These are phyloP conservation scores for Arrhopalites spinosus DNA, from an alignment of 2,888 invertebrate species.

Conservation along the genomic window DNA sequence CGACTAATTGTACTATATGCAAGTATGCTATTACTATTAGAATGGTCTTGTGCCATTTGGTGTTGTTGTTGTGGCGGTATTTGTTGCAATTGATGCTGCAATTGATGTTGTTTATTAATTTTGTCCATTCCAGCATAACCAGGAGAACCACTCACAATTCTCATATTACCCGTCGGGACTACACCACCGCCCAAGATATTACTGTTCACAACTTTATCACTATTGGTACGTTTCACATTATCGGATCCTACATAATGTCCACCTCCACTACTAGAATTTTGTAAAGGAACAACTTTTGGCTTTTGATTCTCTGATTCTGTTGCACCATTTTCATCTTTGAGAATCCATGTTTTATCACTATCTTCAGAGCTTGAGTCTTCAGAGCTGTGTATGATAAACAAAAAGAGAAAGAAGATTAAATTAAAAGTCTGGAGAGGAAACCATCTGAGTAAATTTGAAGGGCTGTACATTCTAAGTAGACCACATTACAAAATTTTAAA, in stretches of 20 bases:
- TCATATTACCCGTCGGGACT: not conserved
- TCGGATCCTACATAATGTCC: slow-evolving; percentile 1
- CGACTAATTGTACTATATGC: slow-evolving; percentile 50
- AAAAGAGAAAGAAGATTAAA: no score
- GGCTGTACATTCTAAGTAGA: no score
- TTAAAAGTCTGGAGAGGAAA: no score
- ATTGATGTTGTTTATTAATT: not conserved
- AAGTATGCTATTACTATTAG: slow-evolving; percentile 33
- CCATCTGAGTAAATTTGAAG: no score
- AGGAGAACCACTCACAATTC: slow-evolving; percentile 14
- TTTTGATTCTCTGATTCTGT: slow-evolving; percentile 1
- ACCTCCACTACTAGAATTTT: not conserved
- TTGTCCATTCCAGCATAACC: not conserved
- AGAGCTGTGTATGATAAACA: no score
- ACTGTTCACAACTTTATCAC: slow-evolving; percentile 16
- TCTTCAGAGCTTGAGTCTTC: slow-evolving; percentile 49
- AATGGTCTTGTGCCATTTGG: slow-evolving; percentile 13
- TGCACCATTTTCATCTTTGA: slow-evolving; percentile 49
- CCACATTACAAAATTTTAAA: no score
- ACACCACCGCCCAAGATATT: not conserved
- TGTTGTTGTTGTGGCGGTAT: not conserved
- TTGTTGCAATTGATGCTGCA: slow-evolving; percentile 11
- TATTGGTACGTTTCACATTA: slow-evolving; percentile 8
- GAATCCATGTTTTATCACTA: slow-evolving; percentile 55
- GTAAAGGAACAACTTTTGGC: slow-evolving; percentile 4